Evolutionary conservation across 2,797 vertebrate species (phyloP).

Genomic region (Capromys pilorides): DNA sequence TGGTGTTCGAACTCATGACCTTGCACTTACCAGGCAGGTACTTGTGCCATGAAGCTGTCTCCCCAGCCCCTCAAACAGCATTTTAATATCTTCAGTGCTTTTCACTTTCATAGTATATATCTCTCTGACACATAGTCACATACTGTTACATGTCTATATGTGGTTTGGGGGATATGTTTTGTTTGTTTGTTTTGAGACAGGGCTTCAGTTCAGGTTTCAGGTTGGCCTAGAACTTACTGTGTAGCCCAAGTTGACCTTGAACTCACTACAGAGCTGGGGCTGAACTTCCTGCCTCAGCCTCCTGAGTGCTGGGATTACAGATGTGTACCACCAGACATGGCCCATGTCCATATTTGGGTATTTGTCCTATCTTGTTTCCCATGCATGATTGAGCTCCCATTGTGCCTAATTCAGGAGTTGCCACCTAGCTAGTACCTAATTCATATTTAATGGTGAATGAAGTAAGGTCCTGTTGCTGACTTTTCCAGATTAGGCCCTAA

Average conservation of each 20-base stretch:
- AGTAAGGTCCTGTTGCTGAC: background rate
- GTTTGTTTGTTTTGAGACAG: background rate
- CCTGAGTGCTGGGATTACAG: background rate
- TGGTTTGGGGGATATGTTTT: background rate
- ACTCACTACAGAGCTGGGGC: background rate
- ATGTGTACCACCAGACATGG: background rate
- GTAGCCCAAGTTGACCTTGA: background rate
- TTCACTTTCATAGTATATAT: background rate
- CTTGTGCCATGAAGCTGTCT: too few species aligned
- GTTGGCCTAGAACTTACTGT: background rate
- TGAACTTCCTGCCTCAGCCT: background rate
- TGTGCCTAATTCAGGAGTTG: background rate
- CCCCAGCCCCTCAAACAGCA: background rate
- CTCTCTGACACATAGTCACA: fast-evolving
- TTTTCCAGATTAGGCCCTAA: background rate
- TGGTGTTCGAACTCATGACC: too few species aligned
- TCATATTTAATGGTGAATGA: background rate
- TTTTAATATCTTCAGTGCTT: background rate
- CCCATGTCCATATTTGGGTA: fast-evolving
- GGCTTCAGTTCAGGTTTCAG: background rate
- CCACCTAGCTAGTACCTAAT: background rate
- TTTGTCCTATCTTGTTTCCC: background rate
- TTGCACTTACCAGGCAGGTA: too few species aligned
- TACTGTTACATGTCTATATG: background rate
- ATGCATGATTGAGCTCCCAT: background rate